Evolutionary conservation across 2,888 invertebrate genomes (phyloP), one percentile per base, ranked within the genome.

Genomic region (Dolichopus griseipennis): DNA sequence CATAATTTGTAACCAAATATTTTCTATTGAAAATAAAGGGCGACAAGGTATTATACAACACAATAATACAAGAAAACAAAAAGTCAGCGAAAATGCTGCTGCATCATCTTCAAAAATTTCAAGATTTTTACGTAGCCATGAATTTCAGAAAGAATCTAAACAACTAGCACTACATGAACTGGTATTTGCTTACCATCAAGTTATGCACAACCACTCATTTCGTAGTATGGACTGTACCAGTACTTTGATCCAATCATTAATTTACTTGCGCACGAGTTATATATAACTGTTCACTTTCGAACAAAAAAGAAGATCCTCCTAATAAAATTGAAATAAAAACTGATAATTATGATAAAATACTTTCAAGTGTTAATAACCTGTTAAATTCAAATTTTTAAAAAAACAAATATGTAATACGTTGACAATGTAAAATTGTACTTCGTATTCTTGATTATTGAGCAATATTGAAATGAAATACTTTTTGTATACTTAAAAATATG

Each of bases 241-340:
- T 63, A 12, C 7, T 21, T 63, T 63, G 15, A 63, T 63, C 22
- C 63, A 21, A 63, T 21, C 63, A 63, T 63, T 63, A 68, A 68
- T 66, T 68, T 68, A 64, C 64, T 43, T 66, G 68, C 66, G 68
- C 65, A 61, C 68, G 68, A 65, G n/a, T n/a, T n/a, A n/a, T n/a
- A n/a, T n/a, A n/a, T n/a, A n/a, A n/a, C n/a, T n/a, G n/a, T n/a
- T n/a, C n/a, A n/a, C n/a, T n/a, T n/a, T n/a, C n/a, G n/a, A n/a
- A n/a, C n/a, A n/a, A n/a, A n/a, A n/a, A n/a, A n/a, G n/a, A n/a
- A n/a, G n/a, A n/a, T n/a, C n/a, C n/a, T n/a, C n/a, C n/a, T n/a
- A n/a, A n/a, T n/a, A n/a, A n/a, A n/a, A n/a, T n/a, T n/a, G n/a
- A n/a, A n/a, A n/a, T n/a, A n/a, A n/a, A n/a, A n/a, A n/a, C n/a